Conservation (phyloP, 2,113 vertebrate species). For the Castor canadensis region DNA sequence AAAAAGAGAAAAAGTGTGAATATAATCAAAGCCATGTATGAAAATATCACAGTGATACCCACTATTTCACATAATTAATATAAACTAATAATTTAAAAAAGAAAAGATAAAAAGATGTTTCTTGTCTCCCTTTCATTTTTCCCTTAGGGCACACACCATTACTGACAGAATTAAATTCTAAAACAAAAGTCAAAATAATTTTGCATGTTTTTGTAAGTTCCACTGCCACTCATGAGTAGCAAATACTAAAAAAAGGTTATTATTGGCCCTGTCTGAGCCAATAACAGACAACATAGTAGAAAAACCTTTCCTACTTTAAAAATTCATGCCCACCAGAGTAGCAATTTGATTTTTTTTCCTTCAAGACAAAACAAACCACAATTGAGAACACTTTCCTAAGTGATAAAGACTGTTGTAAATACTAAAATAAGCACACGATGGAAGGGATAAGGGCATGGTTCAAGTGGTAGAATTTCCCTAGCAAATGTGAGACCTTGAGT, state of each 20-base stretch:
- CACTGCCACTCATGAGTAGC: neutral
- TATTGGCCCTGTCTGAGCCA: neutral
- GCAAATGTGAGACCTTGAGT: too few species aligned
- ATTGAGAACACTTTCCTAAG: slow-evolving; percentile 36
- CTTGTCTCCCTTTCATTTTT: slow-evolving; percentile 9
- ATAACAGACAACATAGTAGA: slow-evolving; percentile 13
- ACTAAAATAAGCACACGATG: too few species aligned
- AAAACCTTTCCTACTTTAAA: neutral
- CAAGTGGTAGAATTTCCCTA: too few species aligned
- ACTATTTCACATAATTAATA: neutral
- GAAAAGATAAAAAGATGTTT: neutral
- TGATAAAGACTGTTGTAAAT: slow-evolving; percentile 37
- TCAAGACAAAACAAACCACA: slow-evolving; percentile 39
- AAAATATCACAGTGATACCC: neutral
- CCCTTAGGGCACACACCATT: slow-evolving; percentile 62
- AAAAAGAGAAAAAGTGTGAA: neutral
- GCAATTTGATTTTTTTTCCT: neutral
- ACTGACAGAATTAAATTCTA: slow-evolving; percentile 54
- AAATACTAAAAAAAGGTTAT: slow-evolving; percentile 11
- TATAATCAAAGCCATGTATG: neutral
- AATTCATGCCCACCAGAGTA: neutral
- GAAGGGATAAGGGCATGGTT: too few species aligned
- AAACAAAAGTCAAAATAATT: slow-evolving; percentile 56
- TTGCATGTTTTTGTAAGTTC: slow-evolving; percentile 27
- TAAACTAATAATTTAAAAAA: neutral